Evolutionary conservation across 2,888 invertebrate species (phyloP).

Genomic region (Aphelenchoides bicaudatus): DNA sequence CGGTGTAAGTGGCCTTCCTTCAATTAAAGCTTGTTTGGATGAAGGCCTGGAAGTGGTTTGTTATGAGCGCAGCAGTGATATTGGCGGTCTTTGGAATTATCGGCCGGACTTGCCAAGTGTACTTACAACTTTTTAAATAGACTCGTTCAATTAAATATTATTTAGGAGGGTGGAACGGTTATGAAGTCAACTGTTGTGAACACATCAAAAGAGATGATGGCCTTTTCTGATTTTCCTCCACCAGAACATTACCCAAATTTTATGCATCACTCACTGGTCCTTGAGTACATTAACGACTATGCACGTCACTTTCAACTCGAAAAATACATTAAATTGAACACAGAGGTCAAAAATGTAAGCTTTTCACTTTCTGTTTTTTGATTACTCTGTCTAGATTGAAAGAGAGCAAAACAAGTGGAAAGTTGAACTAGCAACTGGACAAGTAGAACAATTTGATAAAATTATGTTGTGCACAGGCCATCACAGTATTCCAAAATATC

Average conservation of each 20-base stretch:
- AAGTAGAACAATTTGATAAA: conserved; percentile 61
- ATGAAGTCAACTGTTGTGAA: conserved; percentile 62
- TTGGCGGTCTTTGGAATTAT: conserved; percentile 60
- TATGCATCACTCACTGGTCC: conserved; percentile 48
- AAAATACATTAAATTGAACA: conserved; percentile 52
- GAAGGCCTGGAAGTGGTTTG: conserved; percentile 54
- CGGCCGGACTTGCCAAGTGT: conserved; percentile 38
- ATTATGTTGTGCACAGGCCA: conserved; percentile 65
- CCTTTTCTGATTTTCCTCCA: conserved; percentile 60
- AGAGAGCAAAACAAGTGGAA: conserved; percentile 37
- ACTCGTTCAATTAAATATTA: not conserved
- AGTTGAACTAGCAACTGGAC: conserved; percentile 38
- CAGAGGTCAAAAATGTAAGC: conserved; percentile 50
- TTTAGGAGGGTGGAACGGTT: conserved; percentile 52
- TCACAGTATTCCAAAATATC: conserved; percentile 63
- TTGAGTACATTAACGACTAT: conserved; percentile 51
- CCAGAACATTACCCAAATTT: conserved; percentile 45
- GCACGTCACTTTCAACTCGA: conserved; percentile 47
- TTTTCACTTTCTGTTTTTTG: too few relatives aligned
- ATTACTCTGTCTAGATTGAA: conserved; percentile 24
- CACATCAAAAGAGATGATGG: conserved; percentile 62
- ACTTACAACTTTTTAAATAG: conserved; percentile 1
- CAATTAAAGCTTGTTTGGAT: conserved; percentile 55
- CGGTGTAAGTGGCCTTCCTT: conserved; percentile 55
- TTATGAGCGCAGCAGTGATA: conserved; percentile 48